These are phyloP conservation scores for Xestia rhomboidea DNA, from an alignment of 2,888 invertebrate species.

Conservation along the genomic window DNA sequence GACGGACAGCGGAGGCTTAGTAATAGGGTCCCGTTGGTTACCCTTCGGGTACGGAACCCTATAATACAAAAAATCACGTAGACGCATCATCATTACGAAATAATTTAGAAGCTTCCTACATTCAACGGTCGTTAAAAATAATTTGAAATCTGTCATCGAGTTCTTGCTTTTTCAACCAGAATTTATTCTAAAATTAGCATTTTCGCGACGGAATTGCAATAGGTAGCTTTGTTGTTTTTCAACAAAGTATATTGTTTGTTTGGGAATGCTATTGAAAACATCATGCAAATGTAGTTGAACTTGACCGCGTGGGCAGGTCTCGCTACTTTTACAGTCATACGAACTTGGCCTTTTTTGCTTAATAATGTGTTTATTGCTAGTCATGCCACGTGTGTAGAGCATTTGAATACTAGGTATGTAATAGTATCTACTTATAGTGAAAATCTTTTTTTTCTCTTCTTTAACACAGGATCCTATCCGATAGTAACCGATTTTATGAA, in stretches of 20 bases:
- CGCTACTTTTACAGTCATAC: conserved; percentile 11
- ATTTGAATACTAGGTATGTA: neutral
- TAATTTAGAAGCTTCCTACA: conserved; percentile 10
- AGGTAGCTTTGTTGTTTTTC: conserved; percentile 9
- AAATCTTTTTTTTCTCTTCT: neutral
- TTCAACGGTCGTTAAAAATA: conserved; percentile 31
- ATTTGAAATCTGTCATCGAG: conserved; percentile 24
- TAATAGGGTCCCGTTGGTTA: too few relatives aligned
- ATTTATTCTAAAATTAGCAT: conserved; percentile 26
- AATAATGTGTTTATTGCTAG: conserved; percentile 33
- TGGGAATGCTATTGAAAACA: conserved; percentile 20
- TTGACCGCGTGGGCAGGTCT: conserved; percentile 45
- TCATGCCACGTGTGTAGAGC: conserved; percentile 18
- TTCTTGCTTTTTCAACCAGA: conserved; percentile 14
- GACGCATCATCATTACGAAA: conserved; percentile 17
- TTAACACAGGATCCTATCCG: neutral
- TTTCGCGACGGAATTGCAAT: conserved; percentile 12
- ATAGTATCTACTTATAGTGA: neutral
- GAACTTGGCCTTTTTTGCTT: conserved; percentile 45
- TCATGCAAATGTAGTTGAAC: conserved; percentile 54
- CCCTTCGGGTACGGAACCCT: too few relatives aligned
- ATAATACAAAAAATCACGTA: neutral
- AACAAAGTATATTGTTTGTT: conserved; percentile 33
- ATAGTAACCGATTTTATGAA: neutral
- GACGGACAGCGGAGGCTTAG: too few relatives aligned